Percentiles rank a stretch among this genome's conserved stretches.
Conservation (phyloP, 2,113 vertebrate species). For the Gorsachius goisagi region DNA sequence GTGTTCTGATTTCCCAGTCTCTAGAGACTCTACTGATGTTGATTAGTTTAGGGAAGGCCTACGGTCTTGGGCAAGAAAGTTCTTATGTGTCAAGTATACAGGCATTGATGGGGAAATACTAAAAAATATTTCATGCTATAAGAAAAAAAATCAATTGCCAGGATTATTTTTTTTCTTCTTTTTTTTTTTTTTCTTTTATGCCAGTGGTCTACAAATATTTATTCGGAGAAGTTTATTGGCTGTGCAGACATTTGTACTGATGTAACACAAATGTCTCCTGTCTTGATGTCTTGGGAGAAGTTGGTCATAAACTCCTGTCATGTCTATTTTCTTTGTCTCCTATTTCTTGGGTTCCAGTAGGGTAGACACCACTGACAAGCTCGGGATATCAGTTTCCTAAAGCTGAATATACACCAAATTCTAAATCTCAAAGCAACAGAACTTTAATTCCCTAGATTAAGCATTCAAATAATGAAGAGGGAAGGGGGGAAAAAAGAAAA, state of each 20-base stretch:
- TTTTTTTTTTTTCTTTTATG: background rate
- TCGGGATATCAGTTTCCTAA: background rate
- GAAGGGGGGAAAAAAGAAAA: rapidly evolving
- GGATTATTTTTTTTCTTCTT: rapidly evolving
- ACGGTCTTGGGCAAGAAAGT: background rate
- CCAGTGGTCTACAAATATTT: background rate
- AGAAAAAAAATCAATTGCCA: background rate
- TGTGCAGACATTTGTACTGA: background rate
- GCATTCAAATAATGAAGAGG: background rate
- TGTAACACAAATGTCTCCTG: background rate
- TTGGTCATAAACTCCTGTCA: background rate
- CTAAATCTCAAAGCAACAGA: background rate
- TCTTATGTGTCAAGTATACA: background rate
- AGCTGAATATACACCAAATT: background rate
- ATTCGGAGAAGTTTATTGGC: conserved; percentile 1
- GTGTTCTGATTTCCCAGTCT: background rate
- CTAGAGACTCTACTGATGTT: background rate
- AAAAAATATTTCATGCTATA: background rate
- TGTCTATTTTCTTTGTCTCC: conserved; percentile 3
- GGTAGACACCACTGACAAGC: background rate
- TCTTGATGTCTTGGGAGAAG: background rate
- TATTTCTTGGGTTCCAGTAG: background rate
- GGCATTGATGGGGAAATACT: background rate
- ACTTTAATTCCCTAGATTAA: background rate
- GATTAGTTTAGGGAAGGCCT: background rate